These are phyloP conservation scores for Drosophila monieri DNA, from an alignment of 2,888 invertebrate species.

Conservation along the genomic window DNA sequence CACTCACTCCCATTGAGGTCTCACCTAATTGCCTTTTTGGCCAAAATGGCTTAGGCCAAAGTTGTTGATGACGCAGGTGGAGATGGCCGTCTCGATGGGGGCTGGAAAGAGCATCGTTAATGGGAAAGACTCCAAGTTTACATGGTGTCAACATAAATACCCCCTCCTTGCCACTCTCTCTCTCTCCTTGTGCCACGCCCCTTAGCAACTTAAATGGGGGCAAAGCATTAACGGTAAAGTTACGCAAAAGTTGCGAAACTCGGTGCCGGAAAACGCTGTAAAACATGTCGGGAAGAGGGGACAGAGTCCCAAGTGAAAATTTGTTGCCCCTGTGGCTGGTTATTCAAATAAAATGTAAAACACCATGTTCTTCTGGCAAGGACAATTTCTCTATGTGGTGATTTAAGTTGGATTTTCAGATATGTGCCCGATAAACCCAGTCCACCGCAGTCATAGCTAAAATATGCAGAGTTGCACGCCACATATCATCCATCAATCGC, in stretches of 20 bases:
- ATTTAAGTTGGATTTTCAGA: slow-evolving; percentile 4
- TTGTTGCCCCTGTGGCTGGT: slow-evolving; percentile 7
- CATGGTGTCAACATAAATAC: slow-evolving; percentile 34
- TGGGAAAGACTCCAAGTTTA: slow-evolving; percentile 29
- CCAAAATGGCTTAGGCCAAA: slow-evolving; percentile 30
- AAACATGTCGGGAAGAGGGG: slow-evolving; percentile 4
- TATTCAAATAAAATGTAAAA: slow-evolving; percentile 39
- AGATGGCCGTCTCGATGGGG: slow-evolving; percentile 1
- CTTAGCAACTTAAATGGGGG: slow-evolving; percentile 21
- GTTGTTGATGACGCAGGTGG: slow-evolving; percentile 48
- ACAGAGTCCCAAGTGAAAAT: slow-evolving; percentile 13
- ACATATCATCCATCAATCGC: slow-evolving; percentile 32
- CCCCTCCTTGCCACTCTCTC: neutral
- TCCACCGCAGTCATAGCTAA: slow-evolving; percentile 20
- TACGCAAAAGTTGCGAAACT: slow-evolving; percentile 26
- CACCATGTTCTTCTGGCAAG: slow-evolving; percentile 20
- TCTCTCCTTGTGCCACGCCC: neutral
- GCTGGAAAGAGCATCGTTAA: slow-evolving; percentile 44
- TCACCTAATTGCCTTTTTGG: slow-evolving; percentile 52
- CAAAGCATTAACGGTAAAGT: slow-evolving; percentile 35
- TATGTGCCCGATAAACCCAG: slow-evolving; percentile 9
- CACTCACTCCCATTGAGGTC: slow-evolving; percentile 9
- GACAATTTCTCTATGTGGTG: slow-evolving; percentile 8
- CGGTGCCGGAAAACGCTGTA: slow-evolving; percentile 22
- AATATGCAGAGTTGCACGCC: slow-evolving; percentile 31